Conservation (phyloP, 2,888 invertebrate species). For the Sminthurides aquaticus region DNA sequence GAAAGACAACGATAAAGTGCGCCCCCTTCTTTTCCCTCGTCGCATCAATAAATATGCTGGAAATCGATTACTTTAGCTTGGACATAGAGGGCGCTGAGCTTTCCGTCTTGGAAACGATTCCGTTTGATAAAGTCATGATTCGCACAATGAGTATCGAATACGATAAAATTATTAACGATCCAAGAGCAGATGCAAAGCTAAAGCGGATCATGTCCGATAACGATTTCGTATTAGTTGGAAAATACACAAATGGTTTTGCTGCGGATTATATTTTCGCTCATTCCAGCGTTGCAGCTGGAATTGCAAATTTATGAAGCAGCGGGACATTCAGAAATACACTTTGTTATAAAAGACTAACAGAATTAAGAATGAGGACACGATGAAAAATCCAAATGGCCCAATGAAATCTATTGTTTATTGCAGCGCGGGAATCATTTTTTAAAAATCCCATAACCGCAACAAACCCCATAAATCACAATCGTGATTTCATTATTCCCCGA, state of each 20-base stretch:
- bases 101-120: not conserved
- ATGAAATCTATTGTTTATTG: no score
- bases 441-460: no score
- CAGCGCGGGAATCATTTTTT: no score
- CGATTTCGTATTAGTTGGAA: not conserved
- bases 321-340: no score
- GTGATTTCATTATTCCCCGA: no score
- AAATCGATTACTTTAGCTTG: not conserved
- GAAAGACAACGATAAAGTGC: not conserved
- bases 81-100: slow-evolving; percentile 1
- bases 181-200: not conserved
- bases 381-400: no score
- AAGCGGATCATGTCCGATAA: not conserved
- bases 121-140: not conserved
- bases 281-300: not conserved
- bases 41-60: not conserved
- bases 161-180: not conserved
- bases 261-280: not conserved
- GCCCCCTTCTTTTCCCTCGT: not conserved
- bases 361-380: no score
- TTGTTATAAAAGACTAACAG: no score
- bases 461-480: no score
- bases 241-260: not conserved
- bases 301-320: not conserved
- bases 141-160: not conserved